Percentiles rank a stretch among this genome's conserved stretches.
phyloP scores from a whole-genome alignment of 2,888 invertebrate genomes.

The Pammene aurita region DNA sequence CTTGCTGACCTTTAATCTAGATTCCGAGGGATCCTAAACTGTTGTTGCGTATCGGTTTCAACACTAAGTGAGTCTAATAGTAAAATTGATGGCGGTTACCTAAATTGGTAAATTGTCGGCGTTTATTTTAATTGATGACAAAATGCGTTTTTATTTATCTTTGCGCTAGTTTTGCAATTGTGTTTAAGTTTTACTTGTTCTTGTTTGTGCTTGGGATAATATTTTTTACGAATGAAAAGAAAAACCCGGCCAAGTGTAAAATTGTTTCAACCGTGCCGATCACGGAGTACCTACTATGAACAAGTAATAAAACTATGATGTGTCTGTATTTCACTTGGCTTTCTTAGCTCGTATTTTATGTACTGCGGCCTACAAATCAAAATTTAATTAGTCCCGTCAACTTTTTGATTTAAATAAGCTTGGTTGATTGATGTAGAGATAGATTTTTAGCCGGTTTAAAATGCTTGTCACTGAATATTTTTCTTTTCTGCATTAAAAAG shows the following conservation, averaged over 20 bases:
- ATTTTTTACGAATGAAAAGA: background rate
- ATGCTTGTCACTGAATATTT: too few species aligned
- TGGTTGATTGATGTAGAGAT: too few species aligned
- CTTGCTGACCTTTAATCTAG: constrained; percentile 54
- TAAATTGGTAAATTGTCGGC: constrained; percentile 36
- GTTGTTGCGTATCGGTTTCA: constrained; percentile 34
- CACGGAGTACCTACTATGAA: too few species aligned
- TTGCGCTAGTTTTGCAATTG: constrained; percentile 11
- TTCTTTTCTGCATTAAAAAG: too few species aligned
- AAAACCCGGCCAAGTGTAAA: background rate
- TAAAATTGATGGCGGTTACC: constrained; percentile 33
- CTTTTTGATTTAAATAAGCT: too few species aligned
- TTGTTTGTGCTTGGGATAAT: background rate
- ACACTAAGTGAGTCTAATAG: constrained; percentile 31
- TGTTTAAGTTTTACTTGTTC: background rate
- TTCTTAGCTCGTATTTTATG: too few species aligned
- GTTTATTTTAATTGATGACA: constrained; percentile 30
- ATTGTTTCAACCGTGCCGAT: background rate
- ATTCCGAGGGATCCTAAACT: constrained; percentile 40
- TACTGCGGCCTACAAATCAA: too few species aligned
- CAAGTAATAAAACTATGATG: too few species aligned
- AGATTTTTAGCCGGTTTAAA: too few species aligned
- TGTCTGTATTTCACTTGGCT: too few species aligned
- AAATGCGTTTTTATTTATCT: constrained; percentile 13
- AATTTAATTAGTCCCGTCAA: too few species aligned